Conservation (phyloP, 2,888 invertebrate species). For the Hirudinaria manillensis region DNA sequence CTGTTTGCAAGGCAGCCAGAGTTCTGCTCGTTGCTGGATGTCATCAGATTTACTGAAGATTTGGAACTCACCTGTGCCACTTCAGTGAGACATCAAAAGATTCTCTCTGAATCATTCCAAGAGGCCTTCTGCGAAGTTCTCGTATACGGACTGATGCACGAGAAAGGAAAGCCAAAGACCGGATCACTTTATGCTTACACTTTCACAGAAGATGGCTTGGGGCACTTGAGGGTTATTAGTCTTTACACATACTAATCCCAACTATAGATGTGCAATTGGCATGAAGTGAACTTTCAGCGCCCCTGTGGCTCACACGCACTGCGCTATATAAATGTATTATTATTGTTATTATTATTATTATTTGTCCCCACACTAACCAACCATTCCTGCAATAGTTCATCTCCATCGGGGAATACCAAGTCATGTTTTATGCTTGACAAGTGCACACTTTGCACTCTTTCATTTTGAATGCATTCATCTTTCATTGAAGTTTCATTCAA, state of each 20-base stretch:
- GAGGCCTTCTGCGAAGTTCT: not conserved
- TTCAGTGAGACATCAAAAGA: conserved; percentile 16
- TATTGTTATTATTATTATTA: too few relatives aligned
- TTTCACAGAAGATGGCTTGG: not conserved
- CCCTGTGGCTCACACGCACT: too few relatives aligned
- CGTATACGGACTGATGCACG: not conserved
- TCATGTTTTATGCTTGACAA: too few relatives aligned
- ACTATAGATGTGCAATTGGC: too few relatives aligned
- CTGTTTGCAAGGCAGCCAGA: conserved; percentile 84
- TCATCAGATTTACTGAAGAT: conserved; percentile 63
- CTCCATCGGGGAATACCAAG: too few relatives aligned
- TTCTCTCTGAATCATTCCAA: not conserved
- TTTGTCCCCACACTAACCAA: too few relatives aligned
- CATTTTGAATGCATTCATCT: too few relatives aligned
- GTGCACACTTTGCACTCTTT: too few relatives aligned
- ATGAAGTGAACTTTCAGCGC: too few relatives aligned
- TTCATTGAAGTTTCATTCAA: not conserved
- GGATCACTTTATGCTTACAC: conserved; percentile 4
- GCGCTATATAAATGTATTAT: too few relatives aligned
- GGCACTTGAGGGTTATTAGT: not conserved
- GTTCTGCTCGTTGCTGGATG: conserved; percentile 78
- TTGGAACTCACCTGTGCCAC: conserved; percentile 41
- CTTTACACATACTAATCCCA: too few relatives aligned
- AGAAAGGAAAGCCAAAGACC: conserved; percentile 8
- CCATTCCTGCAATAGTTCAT: too few relatives aligned